Conservation (phyloP, 2,888 invertebrate genomes). For the Doris montereyensis region DNA sequence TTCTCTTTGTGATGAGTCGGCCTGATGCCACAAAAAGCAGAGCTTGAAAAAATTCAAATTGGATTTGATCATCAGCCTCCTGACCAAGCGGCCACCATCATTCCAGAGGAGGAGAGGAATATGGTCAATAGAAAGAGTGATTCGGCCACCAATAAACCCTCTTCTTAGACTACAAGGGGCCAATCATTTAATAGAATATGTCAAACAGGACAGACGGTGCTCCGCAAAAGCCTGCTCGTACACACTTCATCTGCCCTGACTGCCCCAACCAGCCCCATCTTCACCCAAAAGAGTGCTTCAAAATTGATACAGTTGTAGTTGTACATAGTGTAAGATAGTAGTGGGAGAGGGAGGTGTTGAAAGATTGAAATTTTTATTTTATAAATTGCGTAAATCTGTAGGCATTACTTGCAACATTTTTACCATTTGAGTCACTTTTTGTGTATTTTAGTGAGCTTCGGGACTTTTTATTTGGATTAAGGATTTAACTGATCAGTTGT, state of each 20-base stretch:
- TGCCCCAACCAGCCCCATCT: not conserved
- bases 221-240: not conserved
- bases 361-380: too few species aligned
- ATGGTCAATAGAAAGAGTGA: not conserved
- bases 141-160: not conserved
- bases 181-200: constrained; percentile 4
- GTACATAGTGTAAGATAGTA: not conserved
- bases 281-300: not conserved
- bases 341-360: not conserved
- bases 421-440: too few species aligned
- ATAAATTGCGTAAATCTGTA: too few species aligned
- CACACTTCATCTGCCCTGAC: constrained; percentile 10
- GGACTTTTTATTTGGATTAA: not conserved
- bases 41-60: not conserved
- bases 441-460: not conserved
- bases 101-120: not conserved
- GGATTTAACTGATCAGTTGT: not conserved
- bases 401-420: too few species aligned
- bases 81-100: not conserved
- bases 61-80: not conserved
- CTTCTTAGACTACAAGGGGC: not conserved
- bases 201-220: not conserved
- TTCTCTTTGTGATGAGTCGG: not conserved
- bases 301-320: not conserved
- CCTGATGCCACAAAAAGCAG: not conserved